phyloP scores from a whole-genome alignment of 2,888 invertebrate species.

The Rhimphoctona megacephalus region DNA sequence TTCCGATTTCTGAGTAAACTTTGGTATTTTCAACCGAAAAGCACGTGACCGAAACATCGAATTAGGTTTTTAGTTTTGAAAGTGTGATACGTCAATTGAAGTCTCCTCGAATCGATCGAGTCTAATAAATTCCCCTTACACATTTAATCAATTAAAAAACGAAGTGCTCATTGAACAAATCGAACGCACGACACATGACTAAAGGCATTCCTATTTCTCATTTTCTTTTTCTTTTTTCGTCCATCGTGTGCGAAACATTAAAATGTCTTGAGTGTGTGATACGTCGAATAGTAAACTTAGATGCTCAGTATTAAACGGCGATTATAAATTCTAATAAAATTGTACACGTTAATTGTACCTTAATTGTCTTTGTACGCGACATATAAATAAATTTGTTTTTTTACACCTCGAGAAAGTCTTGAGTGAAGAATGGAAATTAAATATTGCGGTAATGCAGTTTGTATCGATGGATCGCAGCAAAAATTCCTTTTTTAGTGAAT shows the following conservation, averaged over 20 bases:
- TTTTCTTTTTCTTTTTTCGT: slow-evolving; percentile 2
- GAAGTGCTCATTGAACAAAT: slow-evolving; percentile 18
- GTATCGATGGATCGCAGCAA: background rate
- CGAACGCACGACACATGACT: slow-evolving; percentile 53
- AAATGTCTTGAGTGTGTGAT: slow-evolving; percentile 58
- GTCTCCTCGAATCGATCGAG: background rate
- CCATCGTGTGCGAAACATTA: slow-evolving; percentile 6
- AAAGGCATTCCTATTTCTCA: slow-evolving; percentile 29
- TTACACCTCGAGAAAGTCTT: slow-evolving; percentile 47
- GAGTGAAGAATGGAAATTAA: background rate
- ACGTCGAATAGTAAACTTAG: slow-evolving; percentile 64
- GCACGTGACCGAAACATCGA: slow-evolving; percentile 4
- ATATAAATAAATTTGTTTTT: slow-evolving; percentile 65
- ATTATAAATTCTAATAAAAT: slow-evolving; percentile 63
- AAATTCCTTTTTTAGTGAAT: too few species aligned
- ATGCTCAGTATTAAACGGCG: slow-evolving; percentile 71
- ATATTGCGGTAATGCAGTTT: too few species aligned
- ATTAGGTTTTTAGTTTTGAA: background rate
- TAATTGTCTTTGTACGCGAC: slow-evolving; percentile 64
- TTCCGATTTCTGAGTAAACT: background rate
- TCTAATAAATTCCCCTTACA: background rate
- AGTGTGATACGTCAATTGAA: slow-evolving; percentile 5
- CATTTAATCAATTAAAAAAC: slow-evolving; percentile 6
- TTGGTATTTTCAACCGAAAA: background rate
- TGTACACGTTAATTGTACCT: slow-evolving; percentile 54